Evolutionary conservation across 2,113 vertebrate species (phyloP).

Genomic region (Ochotona curzoniae): DNA sequence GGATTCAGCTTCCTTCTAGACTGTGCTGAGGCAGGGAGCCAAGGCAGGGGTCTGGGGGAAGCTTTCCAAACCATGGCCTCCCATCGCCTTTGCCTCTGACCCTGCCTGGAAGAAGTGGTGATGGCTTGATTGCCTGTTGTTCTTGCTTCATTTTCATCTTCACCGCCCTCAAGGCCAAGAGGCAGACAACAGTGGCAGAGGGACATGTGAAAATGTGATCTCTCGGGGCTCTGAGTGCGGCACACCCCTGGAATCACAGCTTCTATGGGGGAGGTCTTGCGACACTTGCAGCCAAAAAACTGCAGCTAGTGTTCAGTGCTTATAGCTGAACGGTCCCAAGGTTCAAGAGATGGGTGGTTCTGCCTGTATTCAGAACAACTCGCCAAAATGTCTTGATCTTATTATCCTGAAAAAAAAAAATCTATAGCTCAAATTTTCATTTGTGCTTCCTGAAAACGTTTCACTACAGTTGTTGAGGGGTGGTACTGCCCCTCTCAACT

Average conservation of each 20-base stretch:
- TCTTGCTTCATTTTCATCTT: slow-evolving; percentile 44
- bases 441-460: too few relatives aligned
- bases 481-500: too few relatives aligned
- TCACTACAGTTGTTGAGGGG: too few relatives aligned
- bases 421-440: too few relatives aligned
- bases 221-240: background rate
- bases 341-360: background rate
- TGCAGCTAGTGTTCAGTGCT: background rate
- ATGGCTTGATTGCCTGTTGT: background rate
- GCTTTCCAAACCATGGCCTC: background rate
- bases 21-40: background rate
- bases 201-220: slow-evolving; percentile 60
- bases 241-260: background rate
- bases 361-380: background rate
- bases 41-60: too few relatives aligned
- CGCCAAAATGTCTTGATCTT: background rate
- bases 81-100: background rate
- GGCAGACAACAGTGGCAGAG: slow-evolving; percentile 54
- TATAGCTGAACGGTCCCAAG: background rate
- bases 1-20: background rate
- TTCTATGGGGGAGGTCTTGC: background rate
- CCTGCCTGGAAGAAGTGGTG: background rate
- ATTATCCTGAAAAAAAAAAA: background rate
- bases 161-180: background rate
- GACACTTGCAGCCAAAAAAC: background rate